phyloP scores from a whole-genome alignment of 1,140 invertebrate species.

The Rhysida immarginata region DNA sequence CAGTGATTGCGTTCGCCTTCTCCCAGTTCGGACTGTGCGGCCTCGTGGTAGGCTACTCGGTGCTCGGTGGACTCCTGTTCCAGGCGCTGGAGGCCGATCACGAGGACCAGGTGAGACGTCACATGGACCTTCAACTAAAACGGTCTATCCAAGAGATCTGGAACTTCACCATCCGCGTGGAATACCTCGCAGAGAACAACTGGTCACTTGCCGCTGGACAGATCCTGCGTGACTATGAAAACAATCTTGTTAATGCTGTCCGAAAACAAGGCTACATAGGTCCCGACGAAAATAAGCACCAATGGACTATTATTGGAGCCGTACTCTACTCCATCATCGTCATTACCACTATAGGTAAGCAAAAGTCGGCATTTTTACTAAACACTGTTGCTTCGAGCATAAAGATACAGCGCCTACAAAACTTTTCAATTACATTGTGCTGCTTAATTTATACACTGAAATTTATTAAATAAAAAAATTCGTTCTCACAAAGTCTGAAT shows the following conservation, averaged over 20 bases:
- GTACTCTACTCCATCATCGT: constrained; percentile 95
- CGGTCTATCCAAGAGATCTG: constrained; percentile 65
- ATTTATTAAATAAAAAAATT: too few species aligned
- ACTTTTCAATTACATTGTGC: too few species aligned
- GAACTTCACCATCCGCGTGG: constrained; percentile 48
- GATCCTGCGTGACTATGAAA: constrained; percentile 49
- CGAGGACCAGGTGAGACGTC: constrained; percentile 59
- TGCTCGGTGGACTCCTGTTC: constrained; percentile 72
- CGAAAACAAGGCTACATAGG: constrained; percentile 85
- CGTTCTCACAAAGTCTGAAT: too few species aligned
- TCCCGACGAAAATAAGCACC: constrained; percentile 52
- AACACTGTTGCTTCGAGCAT: too few species aligned
- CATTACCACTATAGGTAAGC: constrained; percentile 89
- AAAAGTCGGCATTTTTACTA: too few species aligned
- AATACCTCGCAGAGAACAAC: constrained; percentile 48
- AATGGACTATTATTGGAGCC: constrained; percentile 80
- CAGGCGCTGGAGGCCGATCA: constrained; percentile 53
- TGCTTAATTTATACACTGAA: too few species aligned
- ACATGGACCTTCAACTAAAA: constrained; percentile 50
- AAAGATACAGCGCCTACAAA: too few species aligned
- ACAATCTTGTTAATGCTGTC: constrained; percentile 60
- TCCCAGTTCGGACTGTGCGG: constrained; percentile 74
- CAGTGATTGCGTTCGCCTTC: constrained; percentile 51
- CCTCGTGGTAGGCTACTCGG: constrained; percentile 72
- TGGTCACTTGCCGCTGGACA: constrained; percentile 43